Conservation (phyloP, 2,797 vertebrate genomes). For the Eospalax fontanierii region DNA sequence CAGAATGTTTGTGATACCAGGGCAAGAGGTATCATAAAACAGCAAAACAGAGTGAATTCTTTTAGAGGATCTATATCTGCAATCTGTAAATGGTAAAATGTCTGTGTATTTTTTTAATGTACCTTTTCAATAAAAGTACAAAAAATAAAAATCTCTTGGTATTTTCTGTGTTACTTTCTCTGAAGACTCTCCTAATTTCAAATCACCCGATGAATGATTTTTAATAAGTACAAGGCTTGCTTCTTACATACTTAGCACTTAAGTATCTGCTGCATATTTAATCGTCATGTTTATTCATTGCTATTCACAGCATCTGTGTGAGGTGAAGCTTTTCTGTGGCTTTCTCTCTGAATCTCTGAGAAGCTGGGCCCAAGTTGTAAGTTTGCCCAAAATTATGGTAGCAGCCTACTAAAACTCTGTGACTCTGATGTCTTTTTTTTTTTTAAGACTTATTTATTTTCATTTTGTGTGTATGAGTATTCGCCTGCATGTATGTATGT, state of each 20-base stretch:
- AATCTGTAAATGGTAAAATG: conserved; percentile 91
- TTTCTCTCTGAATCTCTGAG: conserved; percentile 39
- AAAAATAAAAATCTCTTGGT: conserved; percentile 81
- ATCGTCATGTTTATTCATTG: conserved; percentile 74
- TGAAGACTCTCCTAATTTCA: conserved; percentile 64
- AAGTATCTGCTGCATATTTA: conserved; percentile 54
- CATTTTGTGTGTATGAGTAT: too few relatives aligned
- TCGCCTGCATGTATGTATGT: too few relatives aligned
- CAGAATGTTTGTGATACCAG: conserved; percentile 85
- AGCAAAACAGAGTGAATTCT: conserved; percentile 85
- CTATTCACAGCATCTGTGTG: conserved; percentile 11
- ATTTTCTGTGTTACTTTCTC: conserved; percentile 67
- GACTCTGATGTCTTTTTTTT: too few relatives aligned
- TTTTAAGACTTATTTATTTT: too few relatives aligned
- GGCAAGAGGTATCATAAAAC: conserved; percentile 86
- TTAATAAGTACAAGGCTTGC: conserved; percentile 61
- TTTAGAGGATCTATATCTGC: conserved; percentile 91
- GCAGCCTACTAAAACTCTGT: conserved; percentile 40
- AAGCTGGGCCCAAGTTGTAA: conserved; percentile 52
- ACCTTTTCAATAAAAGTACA: conserved; percentile 93
- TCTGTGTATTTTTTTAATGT: conserved; percentile 94
- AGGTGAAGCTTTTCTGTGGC: conserved; percentile 34
- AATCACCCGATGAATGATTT: conserved; percentile 67
- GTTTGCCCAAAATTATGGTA: conserved; percentile 31
- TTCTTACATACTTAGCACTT: conserved; percentile 71